Conservation (phyloP, 2,113 vertebrate species). For the Hyaena hyaena region DNA sequence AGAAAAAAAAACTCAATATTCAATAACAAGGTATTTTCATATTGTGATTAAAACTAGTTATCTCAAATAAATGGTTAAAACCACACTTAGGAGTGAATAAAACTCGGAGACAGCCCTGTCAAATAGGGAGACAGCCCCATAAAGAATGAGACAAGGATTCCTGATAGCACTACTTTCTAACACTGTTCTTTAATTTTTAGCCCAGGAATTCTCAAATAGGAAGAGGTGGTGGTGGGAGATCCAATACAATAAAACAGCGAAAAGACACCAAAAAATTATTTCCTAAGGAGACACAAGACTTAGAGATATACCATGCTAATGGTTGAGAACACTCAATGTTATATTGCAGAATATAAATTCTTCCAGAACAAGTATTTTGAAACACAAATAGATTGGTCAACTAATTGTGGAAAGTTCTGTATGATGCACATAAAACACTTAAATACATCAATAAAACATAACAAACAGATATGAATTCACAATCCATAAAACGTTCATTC, state of each 20-base stretch:
- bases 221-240: not conserved
- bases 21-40: constrained; percentile 11
- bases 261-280: not conserved
- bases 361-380: constrained; percentile 40
- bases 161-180: not conserved
- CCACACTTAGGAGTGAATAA: not conserved
- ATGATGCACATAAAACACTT: constrained; percentile 1
- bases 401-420: not conserved
- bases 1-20: constrained; percentile 12
- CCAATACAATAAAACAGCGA: not conserved
- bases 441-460: constrained; percentile 22
- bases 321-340: not conserved
- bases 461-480: not conserved
- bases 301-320: not conserved
- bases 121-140: not conserved
- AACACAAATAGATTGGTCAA: constrained; percentile 13
- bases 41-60: constrained; percentile 3
- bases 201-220: not conserved
- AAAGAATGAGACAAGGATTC: not conserved
- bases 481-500: not conserved
- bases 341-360: not conserved
- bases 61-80: constrained; percentile 26
- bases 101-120: not conserved
- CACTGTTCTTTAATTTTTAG: constrained; percentile 22
- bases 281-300: not conserved